Evolutionary conservation across 2,113 vertebrate species (phyloP), one percentile per base, ranked within the genome.

Genomic region (Argyrosomus japonicus): DNA sequence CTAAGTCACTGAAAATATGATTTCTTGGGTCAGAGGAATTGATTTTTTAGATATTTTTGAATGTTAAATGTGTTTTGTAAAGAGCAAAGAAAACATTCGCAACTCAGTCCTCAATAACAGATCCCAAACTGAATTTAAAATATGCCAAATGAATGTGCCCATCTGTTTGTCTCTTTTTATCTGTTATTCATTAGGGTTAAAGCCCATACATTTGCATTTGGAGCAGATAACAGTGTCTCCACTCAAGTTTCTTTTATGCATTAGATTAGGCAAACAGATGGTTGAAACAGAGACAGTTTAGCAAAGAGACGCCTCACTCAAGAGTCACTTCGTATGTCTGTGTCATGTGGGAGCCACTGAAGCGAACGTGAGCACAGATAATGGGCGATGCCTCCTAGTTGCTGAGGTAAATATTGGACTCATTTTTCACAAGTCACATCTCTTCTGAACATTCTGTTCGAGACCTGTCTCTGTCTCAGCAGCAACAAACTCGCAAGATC

Each of bases 1-100:
- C 21, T 19, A 18, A 63, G 48, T 36, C 17, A 2, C 11, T 68
- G 32, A 12, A 50, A 63, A 51, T 63, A 6, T 13, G 4, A 40
- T 36, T 45, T 62, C 3, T n/a, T 60, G 6, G 36, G 32, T 75
- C 40, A 57, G 36, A 57, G 9, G 23, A 23, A 70, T 14, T 1
- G 3, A 51, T 74, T 80, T 77, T 57, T 40, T 2, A 40, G 8
- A 17, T 75, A 1, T 75, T 72, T 84, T 50, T 58, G 3, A 62
- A 76, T 65, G 15, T 60, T 71, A 51, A 17, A 57, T 58, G 0
- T 43, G 17, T 32, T 60, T 72, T 71, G 10, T 47, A 45, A 63
- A 71, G 43, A 54, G 57, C 25, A 6, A 63, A 68, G 5, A 36
- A 74, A 72, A 21, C n/a, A 54, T 45, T 36, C 9, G 29, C 9